Base-by-base conservation (phyloP, 2,888 invertebrate genomes). In the Drosophila gaucha region DNA sequence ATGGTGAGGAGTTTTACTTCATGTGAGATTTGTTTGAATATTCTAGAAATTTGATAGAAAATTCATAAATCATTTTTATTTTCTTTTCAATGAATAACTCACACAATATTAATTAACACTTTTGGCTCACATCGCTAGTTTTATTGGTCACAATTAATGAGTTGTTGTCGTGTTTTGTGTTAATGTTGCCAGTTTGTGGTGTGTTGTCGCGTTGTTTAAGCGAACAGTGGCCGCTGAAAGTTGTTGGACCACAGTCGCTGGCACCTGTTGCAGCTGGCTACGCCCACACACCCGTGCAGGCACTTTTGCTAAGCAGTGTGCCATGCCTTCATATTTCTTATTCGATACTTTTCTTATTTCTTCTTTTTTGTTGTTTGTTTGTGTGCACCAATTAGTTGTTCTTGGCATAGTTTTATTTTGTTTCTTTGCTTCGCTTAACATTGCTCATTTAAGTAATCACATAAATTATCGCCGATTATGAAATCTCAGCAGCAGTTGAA, bases 401-500 rank as follows among this genome's bases (percentile, higher is more conserved):
- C 83, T 80, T 80, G 83, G 80, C 80, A 83, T 80, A 83, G 80
- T 82, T 80, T 74, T 78, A 65, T 63, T 55, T 55, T 14, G 16
- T 46, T 75, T 66, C 54, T 56, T 52, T 59, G 39, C 54, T 46
- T 33, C 28, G 47, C 50, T 70, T 62, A 74, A 73, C 78, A 74
- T 80, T 73, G 73, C 78, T 76, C 80, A 83, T 80, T 80, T 78
- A 83, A 80, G 83, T 83, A 80, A 83, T 83, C 83, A 76, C 67
- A 80, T 80, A 80, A 80, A 80, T 80, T 83, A 80, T 83, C 62
- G 28, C 41, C 35, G 67, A 78, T 80, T 83, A 62, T 68, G 78
- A 80, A 80, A 80, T 68, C 66, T 4, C 51, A 52, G 30, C 30
- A 43, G 31, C 49, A 66, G 47, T 62, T 38, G 36, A 69, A 51